Evolutionary conservation across 2,888 invertebrate genomes (phyloP).

Genomic region (Strigamia transsilvanica): DNA sequence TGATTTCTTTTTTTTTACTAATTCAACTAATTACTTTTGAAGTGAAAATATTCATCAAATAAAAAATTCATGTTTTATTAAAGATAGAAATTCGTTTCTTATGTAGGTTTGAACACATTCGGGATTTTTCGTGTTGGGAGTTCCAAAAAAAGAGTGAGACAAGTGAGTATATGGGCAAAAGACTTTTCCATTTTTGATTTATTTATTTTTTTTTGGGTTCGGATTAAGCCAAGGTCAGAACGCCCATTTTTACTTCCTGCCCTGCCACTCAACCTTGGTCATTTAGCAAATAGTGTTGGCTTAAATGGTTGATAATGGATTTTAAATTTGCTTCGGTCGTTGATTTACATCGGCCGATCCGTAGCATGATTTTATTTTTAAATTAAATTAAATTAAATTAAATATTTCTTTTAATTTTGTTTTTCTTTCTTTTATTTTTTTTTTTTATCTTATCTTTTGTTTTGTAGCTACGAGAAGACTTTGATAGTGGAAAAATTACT

Average conservation of each 20-base stretch:
- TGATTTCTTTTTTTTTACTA: background rate
- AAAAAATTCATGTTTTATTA: too few species aligned
- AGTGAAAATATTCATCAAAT: too few species aligned
- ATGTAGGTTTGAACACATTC: conserved; percentile 76
- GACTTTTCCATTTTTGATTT: background rate
- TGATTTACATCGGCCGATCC: background rate
- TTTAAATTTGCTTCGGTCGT: conserved; percentile 13
- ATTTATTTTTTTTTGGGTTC: background rate
- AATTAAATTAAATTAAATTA: background rate
- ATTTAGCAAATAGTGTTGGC: conserved; percentile 26
- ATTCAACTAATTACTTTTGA: too few species aligned
- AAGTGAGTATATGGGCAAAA: conserved; percentile 69
- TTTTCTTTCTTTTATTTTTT: background rate
- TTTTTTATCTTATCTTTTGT: conserved; percentile 57
- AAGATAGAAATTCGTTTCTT: too few species aligned
- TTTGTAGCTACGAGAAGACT: conserved; percentile 83
- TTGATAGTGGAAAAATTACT: conserved; percentile 77
- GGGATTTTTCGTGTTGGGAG: conserved; percentile 93
- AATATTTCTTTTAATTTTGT: background rate
- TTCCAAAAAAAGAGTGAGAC: conserved; percentile 89
- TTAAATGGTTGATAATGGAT: background rate
- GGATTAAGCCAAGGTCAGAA: background rate
- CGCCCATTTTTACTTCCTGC: background rate
- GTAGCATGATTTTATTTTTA: background rate
- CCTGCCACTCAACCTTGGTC: background rate